phyloP scores from a whole-genome alignment of 2,888 invertebrate genomes.

The Liodrosophila aerea region DNA sequence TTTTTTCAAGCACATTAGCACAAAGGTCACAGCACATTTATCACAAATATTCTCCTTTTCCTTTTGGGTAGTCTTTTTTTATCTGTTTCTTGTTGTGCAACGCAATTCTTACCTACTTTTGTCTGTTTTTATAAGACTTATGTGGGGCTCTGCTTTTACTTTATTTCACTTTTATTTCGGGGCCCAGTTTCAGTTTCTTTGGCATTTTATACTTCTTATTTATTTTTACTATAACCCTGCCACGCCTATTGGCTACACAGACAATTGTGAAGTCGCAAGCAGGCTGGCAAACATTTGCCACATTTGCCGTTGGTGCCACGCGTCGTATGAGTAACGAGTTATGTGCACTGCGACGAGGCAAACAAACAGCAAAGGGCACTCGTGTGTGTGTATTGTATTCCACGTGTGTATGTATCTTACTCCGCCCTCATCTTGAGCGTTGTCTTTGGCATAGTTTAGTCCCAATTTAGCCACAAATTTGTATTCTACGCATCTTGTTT shows the following conservation, averaged over 20 bases:
- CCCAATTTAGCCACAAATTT: conserved; percentile 53
- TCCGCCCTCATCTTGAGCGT: conserved; percentile 17
- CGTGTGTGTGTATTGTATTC: conserved; percentile 12
- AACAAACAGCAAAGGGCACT: conserved; percentile 32
- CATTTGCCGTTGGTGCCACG: conserved; percentile 28
- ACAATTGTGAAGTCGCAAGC: conserved; percentile 25
- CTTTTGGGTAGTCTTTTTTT: conserved; percentile 24
- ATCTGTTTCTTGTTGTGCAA: conserved; percentile 26
- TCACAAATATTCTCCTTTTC: conserved; percentile 36
- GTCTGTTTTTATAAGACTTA: conserved; percentile 53
- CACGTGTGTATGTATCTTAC: conserved; percentile 8
- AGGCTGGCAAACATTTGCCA: conserved; percentile 54
- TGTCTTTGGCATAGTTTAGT: conserved; percentile 11
- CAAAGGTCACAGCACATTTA: conserved; percentile 64
- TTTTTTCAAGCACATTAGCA: conserved; percentile 56
- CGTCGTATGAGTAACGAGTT: conserved; percentile 73
- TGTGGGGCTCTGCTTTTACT: conserved; percentile 11
- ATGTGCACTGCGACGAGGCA: conserved; percentile 62
- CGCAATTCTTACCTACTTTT: conserved; percentile 60
- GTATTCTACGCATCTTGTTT: conserved; percentile 45
- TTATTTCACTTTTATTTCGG: not conserved
- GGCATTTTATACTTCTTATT: conserved; percentile 64
- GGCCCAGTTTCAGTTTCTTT: conserved; percentile 69
- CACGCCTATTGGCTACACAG: conserved; percentile 37
- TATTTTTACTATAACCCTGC: conserved; percentile 49